A percentile compares a stretch with the other conserved stretches of the same genome.
Evolutionary conservation across 2,888 invertebrate genomes (phyloP).

Genomic region (Pammene fasciana): DNA sequence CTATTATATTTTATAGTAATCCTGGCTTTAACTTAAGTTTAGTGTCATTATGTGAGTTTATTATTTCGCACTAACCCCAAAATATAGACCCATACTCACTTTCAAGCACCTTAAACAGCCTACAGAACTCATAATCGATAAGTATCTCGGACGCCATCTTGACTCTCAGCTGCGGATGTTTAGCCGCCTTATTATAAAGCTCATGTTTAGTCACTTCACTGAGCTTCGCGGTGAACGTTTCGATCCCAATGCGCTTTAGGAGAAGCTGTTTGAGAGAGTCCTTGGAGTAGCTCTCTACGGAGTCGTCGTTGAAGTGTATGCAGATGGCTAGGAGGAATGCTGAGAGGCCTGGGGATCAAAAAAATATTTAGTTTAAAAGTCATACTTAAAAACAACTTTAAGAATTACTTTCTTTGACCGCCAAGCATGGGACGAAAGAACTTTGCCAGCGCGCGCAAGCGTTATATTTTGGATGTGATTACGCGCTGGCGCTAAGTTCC

Average conservation of each 20-base stretch:
- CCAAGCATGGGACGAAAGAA: too few species aligned
- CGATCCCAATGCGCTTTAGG: slow-evolving; percentile 92
- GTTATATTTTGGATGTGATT: too few species aligned
- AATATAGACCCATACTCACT: too few species aligned
- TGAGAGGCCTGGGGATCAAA: slow-evolving; percentile 85
- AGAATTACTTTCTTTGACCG: too few species aligned
- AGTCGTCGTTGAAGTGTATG: slow-evolving; percentile 94
- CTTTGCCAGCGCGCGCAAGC: too few species aligned
- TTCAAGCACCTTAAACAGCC: slow-evolving; percentile 92
- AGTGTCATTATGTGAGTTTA: too few species aligned
- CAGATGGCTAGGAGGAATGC: slow-evolving; percentile 97
- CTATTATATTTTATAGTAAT: too few species aligned
- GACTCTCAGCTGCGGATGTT: slow-evolving; percentile 94
- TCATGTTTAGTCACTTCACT: slow-evolving; percentile 94
- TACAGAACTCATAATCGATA: slow-evolving; percentile 97
- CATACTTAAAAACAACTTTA: too few species aligned
- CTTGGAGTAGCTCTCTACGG: slow-evolving; percentile 88
- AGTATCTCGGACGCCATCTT: slow-evolving; percentile 90
- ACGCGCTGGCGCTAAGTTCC: too few species aligned
- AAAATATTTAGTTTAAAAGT: too few species aligned
- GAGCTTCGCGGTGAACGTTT: slow-evolving; percentile 93
- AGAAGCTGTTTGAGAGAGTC: slow-evolving; percentile 89
- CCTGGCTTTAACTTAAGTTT: too few species aligned
- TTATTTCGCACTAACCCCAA: too few species aligned
- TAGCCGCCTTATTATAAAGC: slow-evolving; percentile 94